Base-by-base conservation (phyloP, 2,113 vertebrate species). In the Clarias batrachus region DNA sequence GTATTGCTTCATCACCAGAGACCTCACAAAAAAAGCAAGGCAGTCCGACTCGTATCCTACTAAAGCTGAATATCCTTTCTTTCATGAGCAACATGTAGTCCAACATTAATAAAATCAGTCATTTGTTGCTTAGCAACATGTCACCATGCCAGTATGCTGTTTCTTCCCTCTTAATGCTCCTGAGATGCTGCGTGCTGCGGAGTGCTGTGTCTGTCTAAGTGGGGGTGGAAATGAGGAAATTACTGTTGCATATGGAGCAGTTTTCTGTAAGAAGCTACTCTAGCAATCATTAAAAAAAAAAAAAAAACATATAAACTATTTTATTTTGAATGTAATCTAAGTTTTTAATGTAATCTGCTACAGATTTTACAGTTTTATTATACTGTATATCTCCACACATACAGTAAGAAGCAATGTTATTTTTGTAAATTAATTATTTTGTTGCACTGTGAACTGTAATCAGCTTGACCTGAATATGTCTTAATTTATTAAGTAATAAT, bases 41-140 rank as follows among this genome's bases (percentile, higher is more conserved):
- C 83, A 81, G 62, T 17, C 41, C 4, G 23, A 70, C 27, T 71
- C 85, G 81, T 19, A 76, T 13, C 73, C 77, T 56, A 25, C 70
- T 81, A 86, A 62, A 86, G 81, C 86, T 84, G 84, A 76, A 78
- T 71, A 63, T 89, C 88, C 84, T 88, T 52, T 41, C 63, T 87
- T 83, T 80, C 62, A 87, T 71, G 87, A 86, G 71, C 87, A 90
- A 87, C 79, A 88, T 88, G n/a, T 48, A 78, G 76, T 78, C 85
- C 19, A 85, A 85, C 63, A 88, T 88, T 87, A 85, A 76, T 88
- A 83, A 88, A 87, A 83, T 66, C 59, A 74, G 85, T 89, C 87
- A 90, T 84, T 89, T 83, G 87, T 90, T 89, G 89, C 89, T 87
- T 87, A 88, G 89, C 87, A 90, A 89, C 89, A 87, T 87, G 85